phyloP scores from a whole-genome alignment of 2,888 invertebrate species.

The Fragum sueziense region DNA sequence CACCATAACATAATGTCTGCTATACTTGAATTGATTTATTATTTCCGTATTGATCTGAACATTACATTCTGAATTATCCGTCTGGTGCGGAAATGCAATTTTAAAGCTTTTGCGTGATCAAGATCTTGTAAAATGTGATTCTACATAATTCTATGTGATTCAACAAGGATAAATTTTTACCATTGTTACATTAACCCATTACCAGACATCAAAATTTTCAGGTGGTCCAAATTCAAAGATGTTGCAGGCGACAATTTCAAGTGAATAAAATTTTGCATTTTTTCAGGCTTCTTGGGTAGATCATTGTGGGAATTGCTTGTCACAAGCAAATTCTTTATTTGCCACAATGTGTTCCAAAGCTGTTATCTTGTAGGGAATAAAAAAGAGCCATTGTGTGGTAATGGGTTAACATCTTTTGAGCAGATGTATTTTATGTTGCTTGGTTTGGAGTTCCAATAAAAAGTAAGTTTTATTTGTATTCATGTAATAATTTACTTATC shows the following conservation, averaged over 20 bases:
- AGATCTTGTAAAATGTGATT: not conserved
- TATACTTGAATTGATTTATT: constrained; percentile 9
- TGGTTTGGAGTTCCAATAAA: not conserved
- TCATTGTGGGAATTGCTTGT: no score
- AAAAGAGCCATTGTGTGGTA: no score
- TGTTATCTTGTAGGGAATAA: no score
- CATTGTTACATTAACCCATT: no score
- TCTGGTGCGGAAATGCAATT: not conserved
- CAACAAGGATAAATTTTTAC: not conserved
- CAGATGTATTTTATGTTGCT: not conserved
- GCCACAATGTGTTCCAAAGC: no score
- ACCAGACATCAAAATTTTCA: no score
- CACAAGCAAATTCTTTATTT: no score
- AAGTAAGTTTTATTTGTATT: not conserved
- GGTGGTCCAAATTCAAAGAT: no score
- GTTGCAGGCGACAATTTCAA: no score
- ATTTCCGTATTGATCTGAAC: constrained; percentile 24
- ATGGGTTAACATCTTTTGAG: not conserved
- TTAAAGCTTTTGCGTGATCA: constrained; percentile 1
- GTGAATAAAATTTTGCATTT: no score
- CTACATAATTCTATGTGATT: not conserved
- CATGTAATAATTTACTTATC: no score
- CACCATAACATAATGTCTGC: not conserved
- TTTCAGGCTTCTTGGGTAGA: no score
- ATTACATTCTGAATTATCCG: not conserved